Evolutionary conservation across 2,797 vertebrate genomes (phyloP).

Genomic region (Arnoldichthys spilopterus): DNA sequence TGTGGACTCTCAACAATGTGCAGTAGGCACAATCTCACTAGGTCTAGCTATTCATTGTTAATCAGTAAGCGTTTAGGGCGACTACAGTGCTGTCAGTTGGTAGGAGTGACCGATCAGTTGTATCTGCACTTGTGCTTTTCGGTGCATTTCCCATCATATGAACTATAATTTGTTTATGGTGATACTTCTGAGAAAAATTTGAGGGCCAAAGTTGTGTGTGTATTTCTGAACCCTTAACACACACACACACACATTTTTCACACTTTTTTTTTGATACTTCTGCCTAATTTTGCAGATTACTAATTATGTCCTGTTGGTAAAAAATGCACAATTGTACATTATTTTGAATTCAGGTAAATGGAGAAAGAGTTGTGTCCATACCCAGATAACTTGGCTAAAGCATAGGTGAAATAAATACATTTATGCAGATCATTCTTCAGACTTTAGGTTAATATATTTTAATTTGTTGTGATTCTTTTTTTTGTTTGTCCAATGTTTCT

Average conservation of each 20-base stretch:
- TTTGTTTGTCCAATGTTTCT: neutral
- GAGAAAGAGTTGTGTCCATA: neutral
- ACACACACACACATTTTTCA: neutral
- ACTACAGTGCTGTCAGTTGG: neutral
- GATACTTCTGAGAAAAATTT: neutral
- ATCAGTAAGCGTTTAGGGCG: neutral
- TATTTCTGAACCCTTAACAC: neutral
- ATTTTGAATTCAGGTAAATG: neutral
- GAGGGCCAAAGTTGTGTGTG: slow-evolving; percentile 16
- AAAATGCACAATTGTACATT: neutral
- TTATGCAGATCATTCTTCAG: neutral
- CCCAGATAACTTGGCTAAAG: neutral
- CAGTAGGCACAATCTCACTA: neutral
- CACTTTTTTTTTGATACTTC: neutral
- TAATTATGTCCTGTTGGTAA: neutral
- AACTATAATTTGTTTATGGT: neutral
- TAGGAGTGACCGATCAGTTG: neutral
- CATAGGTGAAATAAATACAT: neutral
- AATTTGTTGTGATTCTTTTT: neutral
- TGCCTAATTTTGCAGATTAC: neutral
- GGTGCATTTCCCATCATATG: neutral
- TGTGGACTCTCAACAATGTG: neutral
- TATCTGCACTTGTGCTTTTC: neutral
- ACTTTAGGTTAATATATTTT: neutral
- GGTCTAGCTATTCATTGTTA: neutral